Evolutionary conservation across 1,140 invertebrate genomes (phyloP), one percentile per base, ranked within the genome.

Genomic region (Meloidogyne hapla): DNA sequence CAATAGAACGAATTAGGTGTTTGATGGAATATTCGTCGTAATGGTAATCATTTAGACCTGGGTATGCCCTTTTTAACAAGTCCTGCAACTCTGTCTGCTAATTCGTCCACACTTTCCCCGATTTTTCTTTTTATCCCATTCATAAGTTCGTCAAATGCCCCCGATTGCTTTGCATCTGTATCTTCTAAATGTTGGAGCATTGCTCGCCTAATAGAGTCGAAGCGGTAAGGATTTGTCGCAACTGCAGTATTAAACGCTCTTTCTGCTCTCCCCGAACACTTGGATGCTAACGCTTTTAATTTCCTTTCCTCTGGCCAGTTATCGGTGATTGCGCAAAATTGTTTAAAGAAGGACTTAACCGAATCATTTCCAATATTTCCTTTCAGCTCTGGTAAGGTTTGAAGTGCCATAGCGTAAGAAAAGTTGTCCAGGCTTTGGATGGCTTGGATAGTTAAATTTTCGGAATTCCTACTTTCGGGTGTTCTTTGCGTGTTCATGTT

Each of bases 1-100:
- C 28, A 12, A 66, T 13, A 18, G 65, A 12, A 4, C 65, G 13
- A 13, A 66, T 66, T 5, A 66, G n/a, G n/a, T 66, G 65, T 1
- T 38, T 26, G n/a, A 66, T 66, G 4, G 65, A 66, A 21, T 66
- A 66, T 5, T 66, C 65, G n/a, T 66, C 65, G n/a, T 66, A 66
- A 12, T 15, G 13, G n/a, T 66, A 38, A 5, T 66, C 65, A 26
- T 15, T 5, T 21, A 66, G 40, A 5, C 65, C 65, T 1, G 65
- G 65, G 65, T 66, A 66, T 13, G 15, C n/a, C 65, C 3, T n/a
- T 66, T 21, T 18, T 66, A 38, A 66, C 65, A 0, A 66, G 18
- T 4, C 12, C 13, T n/a, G 65, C 33, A 12, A 66, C 65, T 4
- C 65, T 10, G n/a, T 66, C 65, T 15, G 65, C 65, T 18, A 66